These are phyloP conservation scores for Eupithecia insigniata DNA, from an alignment of 2,888 invertebrate species.

Conservation along the genomic window DNA sequence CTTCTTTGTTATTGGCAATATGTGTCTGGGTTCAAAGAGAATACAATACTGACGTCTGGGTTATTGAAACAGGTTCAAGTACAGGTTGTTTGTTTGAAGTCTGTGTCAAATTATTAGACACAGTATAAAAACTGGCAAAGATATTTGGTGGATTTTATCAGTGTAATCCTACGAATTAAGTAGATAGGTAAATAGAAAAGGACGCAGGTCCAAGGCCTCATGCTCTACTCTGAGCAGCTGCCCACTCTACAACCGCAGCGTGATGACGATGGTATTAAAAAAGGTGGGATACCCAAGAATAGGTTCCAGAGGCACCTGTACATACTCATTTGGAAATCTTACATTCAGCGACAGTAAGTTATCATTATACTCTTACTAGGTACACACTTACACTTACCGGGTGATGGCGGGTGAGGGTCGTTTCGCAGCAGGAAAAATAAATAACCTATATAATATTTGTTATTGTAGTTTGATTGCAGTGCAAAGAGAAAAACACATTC, in stretches of 20 bases:
- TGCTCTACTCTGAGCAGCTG: background rate
- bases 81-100: too few species aligned
- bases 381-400: too few species aligned
- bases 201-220: background rate
- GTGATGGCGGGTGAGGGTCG: background rate
- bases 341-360: constrained; percentile 68
- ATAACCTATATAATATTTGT: too few species aligned
- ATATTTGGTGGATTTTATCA: background rate
- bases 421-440: too few species aligned
- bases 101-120: background rate
- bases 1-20: too few species aligned
- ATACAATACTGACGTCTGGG: too few species aligned
- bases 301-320: constrained; percentile 59
- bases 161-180: background rate
- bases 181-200: background rate
- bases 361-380: too few species aligned
- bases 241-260: background rate
- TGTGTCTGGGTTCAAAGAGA: too few species aligned
- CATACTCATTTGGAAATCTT: constrained; percentile 70
- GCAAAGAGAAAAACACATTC: too few species aligned
- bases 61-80: too few species aligned
- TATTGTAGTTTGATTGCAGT: too few species aligned
- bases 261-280: background rate
- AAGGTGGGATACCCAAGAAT: background rate
- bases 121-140: background rate